phyloP scores from a whole-genome alignment of 2,113 vertebrate genomes.

The Hydrolagus affinis region DNA sequence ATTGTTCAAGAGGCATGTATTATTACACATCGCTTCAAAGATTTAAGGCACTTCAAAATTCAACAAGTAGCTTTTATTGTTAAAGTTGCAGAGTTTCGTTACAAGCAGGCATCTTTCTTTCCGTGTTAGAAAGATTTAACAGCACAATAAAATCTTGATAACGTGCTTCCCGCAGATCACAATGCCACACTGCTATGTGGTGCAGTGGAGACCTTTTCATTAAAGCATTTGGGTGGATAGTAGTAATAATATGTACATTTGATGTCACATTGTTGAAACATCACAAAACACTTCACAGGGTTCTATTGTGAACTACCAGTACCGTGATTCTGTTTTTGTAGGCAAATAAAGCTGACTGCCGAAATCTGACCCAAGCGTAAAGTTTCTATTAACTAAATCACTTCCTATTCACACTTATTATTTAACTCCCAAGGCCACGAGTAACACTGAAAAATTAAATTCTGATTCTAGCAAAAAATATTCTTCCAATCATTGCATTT shows the following conservation, averaged over 20 bases:
- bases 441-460: background rate
- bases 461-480: background rate
- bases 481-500: background rate
- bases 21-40: slow-evolving; percentile 47
- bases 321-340: no score
- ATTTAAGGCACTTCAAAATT: slow-evolving; percentile 36
- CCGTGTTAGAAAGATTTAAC: background rate
- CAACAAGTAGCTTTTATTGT: slow-evolving; percentile 36
- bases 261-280: no score
- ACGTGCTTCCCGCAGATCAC: background rate
- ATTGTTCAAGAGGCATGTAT: slow-evolving; percentile 75
- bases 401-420: background rate
- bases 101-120: background rate
- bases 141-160: background rate
- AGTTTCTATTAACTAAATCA: background rate
- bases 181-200: background rate
- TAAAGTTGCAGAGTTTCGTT: slow-evolving; percentile 25
- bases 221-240: background rate
- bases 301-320: no score
- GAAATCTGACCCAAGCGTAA: background rate
- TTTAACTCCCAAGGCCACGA: background rate
- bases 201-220: background rate
- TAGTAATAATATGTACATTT: background rate
- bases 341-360: background rate
- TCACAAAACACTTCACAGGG: no score